Evolutionary conservation across 1,140 invertebrate genomes (phyloP).

Genomic region (Choristoneura fumiferana): DNA sequence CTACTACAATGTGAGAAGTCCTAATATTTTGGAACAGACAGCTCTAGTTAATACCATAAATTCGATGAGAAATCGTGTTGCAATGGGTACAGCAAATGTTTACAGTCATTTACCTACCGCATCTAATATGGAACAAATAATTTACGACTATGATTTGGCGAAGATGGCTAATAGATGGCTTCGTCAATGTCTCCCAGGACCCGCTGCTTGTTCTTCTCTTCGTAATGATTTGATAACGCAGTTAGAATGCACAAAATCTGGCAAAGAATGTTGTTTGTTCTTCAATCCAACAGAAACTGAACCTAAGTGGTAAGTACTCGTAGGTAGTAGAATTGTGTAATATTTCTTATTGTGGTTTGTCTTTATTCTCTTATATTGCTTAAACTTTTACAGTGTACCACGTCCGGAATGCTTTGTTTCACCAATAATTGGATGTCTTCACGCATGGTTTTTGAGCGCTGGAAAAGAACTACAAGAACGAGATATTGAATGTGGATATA

Average conservation of each 20-base stretch:
- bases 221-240: slow-evolving; percentile 48
- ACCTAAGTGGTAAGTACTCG: slow-evolving; percentile 7
- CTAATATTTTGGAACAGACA: slow-evolving; percentile 41
- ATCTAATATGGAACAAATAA: slow-evolving; percentile 65
- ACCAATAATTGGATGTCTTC: slow-evolving; percentile 57
- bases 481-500: slow-evolving; percentile 57
- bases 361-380: not conserved
- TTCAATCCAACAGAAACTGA: not conserved
- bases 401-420: slow-evolving; percentile 53
- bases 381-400: slow-evolving; percentile 47
- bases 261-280: too few species aligned
- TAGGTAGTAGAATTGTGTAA: not conserved
- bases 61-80: slow-evolving; percentile 62
- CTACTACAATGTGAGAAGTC: slow-evolving; percentile 41
- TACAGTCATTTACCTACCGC: slow-evolving; percentile 61
- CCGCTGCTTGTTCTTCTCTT: slow-evolving; percentile 56
- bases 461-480: slow-evolving; percentile 36
- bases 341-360: not conserved
- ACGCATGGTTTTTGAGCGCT: slow-evolving; percentile 60
- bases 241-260: slow-evolving; percentile 62
- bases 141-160: slow-evolving; percentile 62
- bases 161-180: slow-evolving; percentile 59
- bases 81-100: slow-evolving; percentile 40
- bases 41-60: slow-evolving; percentile 58
- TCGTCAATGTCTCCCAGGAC: slow-evolving; percentile 59